phyloP scores from a whole-genome alignment of 2,888 invertebrate genomes.

The Pseudococcus jackbeardsleyi region DNA sequence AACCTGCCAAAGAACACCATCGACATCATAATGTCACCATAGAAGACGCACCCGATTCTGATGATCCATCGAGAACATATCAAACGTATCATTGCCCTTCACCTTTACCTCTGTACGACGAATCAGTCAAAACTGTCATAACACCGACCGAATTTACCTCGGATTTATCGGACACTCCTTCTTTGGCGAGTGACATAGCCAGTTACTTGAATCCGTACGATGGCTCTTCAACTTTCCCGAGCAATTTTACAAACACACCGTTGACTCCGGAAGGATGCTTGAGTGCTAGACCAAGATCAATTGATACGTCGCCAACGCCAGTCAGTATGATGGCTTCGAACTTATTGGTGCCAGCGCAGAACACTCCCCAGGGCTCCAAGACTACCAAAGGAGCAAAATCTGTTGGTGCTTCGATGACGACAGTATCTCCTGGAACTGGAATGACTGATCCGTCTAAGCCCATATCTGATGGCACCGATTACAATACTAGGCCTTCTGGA shows the following conservation, averaged over 20 bases:
- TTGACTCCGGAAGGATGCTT: not conserved
- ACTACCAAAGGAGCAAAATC: not conserved
- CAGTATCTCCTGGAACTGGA: not conserved
- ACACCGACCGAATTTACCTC: slow-evolving; percentile 37
- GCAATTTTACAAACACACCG: not conserved
- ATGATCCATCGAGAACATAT: not conserved
- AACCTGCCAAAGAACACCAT: not conserved
- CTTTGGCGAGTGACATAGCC: not conserved
- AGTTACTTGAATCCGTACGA: not conserved
- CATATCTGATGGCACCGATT: not conserved
- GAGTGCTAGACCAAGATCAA: not conserved
- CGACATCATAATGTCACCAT: not conserved
- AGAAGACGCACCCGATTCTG: slow-evolving; percentile 13
- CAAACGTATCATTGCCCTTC: not conserved
- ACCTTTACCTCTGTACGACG: not conserved
- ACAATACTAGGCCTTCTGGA: not conserved
- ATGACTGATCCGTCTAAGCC: not conserved
- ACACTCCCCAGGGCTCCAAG: not conserved
- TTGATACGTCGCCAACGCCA: slow-evolving; percentile 4
- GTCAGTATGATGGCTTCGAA: not conserved
- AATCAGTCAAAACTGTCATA: slow-evolving; percentile 21
- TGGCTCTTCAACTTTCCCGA: not conserved
- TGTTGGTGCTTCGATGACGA: not conserved
- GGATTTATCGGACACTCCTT: not conserved
- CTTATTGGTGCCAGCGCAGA: not conserved